Base-by-base conservation (phyloP, 2,113 vertebrate species). In the Marmota monax region DNA sequence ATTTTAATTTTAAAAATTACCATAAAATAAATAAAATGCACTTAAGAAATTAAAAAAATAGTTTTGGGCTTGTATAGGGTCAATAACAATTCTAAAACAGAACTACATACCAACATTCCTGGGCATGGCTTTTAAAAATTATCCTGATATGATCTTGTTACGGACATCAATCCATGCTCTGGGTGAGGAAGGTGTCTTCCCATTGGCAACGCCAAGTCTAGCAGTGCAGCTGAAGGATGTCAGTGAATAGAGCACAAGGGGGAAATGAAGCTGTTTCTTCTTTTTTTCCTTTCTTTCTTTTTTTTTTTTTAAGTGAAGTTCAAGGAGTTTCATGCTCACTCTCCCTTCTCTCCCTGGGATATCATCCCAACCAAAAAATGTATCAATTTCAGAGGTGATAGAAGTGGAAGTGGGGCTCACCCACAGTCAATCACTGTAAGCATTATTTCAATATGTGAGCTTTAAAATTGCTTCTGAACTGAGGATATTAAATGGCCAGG, bases 381-480 rank as follows among this genome's bases (percentile, higher is more conserved):
- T 72, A 74, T 82, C 79, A 13, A 37, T 97, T 97, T 94, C 74
- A 48, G 88, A 97, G 90, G 82, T 96, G 84, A 80, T 74, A 85
- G 89, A 96, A 97, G 37, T 84, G 85, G 94, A 98, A 63, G 25
- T 86, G 67, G 95, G 95, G 32, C 23, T 94, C 51, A 9, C 83
- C 97, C 45, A 14, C 65, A 34, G 96, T 96, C 85, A 86, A 23
- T 92, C 95, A 84, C 86, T 76, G n/a, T 22, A 34, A 95, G 85
- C 96, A 82, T 84, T 20, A 85, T 56, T 96, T 93, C 78, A 92
- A 65, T 70, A 78, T 42, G 45, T 89, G 89, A 94, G 77, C 53
- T 95, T 97, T 96, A 89, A 97, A 97, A 94, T 90, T 97, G 72
- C 76, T 95, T 70, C 92, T 69, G 91, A 92, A 76, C 56, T 92